These are phyloP conservation scores for Aphidius colemani DNA, from an alignment of 2,888 invertebrate genomes.

Conservation along the genomic window DNA sequence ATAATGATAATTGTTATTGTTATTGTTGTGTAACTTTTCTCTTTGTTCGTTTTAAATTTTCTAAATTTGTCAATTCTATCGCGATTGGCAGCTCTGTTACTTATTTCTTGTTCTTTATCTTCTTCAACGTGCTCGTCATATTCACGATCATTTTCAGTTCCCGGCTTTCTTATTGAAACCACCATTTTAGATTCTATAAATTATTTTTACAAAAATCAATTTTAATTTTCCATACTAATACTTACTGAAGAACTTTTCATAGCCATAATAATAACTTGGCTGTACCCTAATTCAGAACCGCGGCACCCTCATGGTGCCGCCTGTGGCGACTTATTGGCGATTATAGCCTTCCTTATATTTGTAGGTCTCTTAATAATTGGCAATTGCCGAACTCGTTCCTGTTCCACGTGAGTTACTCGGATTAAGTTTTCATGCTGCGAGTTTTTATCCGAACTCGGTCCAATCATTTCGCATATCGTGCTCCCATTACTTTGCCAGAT, in stretches of 20 bases:
- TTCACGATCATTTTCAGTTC: conserved; percentile 48
- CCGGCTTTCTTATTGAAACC: conserved; percentile 52
- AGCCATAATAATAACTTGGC: too few relatives aligned
- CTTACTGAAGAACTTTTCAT: not conserved
- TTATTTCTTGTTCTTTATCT: conserved; percentile 40
- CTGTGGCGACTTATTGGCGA: too few relatives aligned
- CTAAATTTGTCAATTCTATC: conserved; percentile 50
- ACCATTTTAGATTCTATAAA: conserved; percentile 52
- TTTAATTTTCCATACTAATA: conserved; percentile 4
- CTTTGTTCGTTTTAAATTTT: conserved; percentile 51
- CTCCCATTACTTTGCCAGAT: too few relatives aligned
- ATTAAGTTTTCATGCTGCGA: too few relatives aligned
- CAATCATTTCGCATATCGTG: too few relatives aligned
- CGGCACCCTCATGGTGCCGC: too few relatives aligned
- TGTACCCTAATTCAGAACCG: too few relatives aligned
- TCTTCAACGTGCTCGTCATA: conserved; percentile 50
- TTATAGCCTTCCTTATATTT: too few relatives aligned
- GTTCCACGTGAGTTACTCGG: too few relatives aligned
- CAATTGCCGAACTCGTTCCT: too few relatives aligned
- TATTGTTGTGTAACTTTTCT: conserved; percentile 58
- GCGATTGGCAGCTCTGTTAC: conserved; percentile 37
- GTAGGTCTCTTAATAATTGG: too few relatives aligned
- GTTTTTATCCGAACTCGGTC: too few relatives aligned
- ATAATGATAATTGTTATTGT: conserved; percentile 59
- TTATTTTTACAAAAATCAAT: not conserved